Evolutionary conservation across 2,113 vertebrate species (phyloP), one percentile per base, ranked within the genome.

Genomic region (Mustela nigripes): DNA sequence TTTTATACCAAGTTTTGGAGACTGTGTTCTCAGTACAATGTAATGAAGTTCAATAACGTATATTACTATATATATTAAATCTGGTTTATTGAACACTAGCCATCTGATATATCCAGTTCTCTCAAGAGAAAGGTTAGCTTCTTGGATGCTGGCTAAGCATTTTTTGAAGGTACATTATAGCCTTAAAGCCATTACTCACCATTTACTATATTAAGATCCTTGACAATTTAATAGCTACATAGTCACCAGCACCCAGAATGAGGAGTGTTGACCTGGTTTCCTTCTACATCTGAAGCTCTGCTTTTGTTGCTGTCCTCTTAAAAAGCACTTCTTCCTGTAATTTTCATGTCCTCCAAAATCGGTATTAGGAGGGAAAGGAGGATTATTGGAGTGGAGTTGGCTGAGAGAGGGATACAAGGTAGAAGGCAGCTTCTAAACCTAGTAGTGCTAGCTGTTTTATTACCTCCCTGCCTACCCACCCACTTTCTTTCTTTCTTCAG

Each of bases 1-100:
- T 83, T 96, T 95, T 93, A 96, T 91, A 58, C 21, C 45, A 74
- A 7, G 3, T 94, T 90, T 95, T 71, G 62, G 91, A 88, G 86
- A 42, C 21, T 50, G 10, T 93, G 15, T 86, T 93, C 21, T 91
- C 15, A 93, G 48, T 60, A 58, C 14, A 60, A 24, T 76, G 63
- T 94, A 88, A 50, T 95, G 58, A 88, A 82, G 15, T 96, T 92
- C 45, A 42, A 53, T n/a, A 90, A 5, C 12, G 4, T 80, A 50
- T 81, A 58, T 81, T 91, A 48, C 31, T 85, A 39, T 12, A 96
- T 60, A 87, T 83, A 83, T 67, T 95, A 94, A 83, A 87, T 89
- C 58, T 83, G 79, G 31, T 88, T 69, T 91, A 84, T 89, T 85
- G 78, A 96, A 56, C 50, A 58, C 11, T 63, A 76, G 56, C 39